Evolutionary conservation across 1,140 invertebrate species (phyloP).

Genomic region (Physella acuta): DNA sequence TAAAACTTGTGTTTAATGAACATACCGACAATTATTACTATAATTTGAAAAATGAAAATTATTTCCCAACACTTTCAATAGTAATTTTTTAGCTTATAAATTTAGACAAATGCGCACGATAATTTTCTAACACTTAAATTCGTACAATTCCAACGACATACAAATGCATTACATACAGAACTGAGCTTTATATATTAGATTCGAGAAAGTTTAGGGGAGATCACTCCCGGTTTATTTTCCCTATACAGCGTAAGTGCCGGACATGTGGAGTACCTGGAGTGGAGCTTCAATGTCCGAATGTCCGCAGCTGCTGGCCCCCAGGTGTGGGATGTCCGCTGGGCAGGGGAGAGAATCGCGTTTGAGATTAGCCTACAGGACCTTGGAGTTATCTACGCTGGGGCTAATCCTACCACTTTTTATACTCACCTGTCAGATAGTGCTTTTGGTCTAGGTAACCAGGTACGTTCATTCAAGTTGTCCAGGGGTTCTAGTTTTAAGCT

Average conservation of each 20-base stretch:
- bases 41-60: no score
- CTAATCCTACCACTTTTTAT: slow-evolving; percentile 29
- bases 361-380: slow-evolving; percentile 44
- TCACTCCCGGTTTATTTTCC: no score
- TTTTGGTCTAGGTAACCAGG: slow-evolving; percentile 35
- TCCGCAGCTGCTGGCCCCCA: slow-evolving; percentile 30
- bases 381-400: slow-evolving; percentile 36
- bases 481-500: not conserved
- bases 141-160: no score
- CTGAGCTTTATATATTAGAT: no score
- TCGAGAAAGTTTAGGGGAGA: no score
- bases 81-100: no score
- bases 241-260: slow-evolving; percentile 23
- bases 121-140: no score
- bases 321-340: slow-evolving; percentile 35
- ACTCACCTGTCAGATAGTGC: slow-evolving; percentile 44
- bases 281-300: slow-evolving; percentile 38
- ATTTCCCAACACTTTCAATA: no score
- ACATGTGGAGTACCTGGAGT: slow-evolving; percentile 31
- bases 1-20: no score
- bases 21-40: no score
- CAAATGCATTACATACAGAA: no score
- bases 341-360: slow-evolving; percentile 36
- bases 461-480: not conserved
- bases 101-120: no score